phyloP scores from a whole-genome alignment of 2,113 vertebrate genomes.

The Tragelaphus buxtoni region DNA sequence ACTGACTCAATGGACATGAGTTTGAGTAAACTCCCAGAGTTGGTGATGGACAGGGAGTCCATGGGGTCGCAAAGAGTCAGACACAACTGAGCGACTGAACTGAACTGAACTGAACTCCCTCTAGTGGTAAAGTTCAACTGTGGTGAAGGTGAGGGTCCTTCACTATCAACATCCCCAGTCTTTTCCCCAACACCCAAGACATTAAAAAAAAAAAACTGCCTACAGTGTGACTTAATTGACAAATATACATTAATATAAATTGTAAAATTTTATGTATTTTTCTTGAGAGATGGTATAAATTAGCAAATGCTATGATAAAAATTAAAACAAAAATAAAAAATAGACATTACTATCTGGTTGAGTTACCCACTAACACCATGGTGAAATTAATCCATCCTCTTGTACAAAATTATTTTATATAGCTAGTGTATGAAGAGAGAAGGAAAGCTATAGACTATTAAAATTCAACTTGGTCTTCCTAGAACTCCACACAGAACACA shows the following conservation, averaged over 20 bases:
- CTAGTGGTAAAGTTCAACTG: neutral
- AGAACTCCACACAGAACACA: neutral
- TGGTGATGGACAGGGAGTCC: neutral
- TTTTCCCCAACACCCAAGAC: neutral
- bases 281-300: conserved; percentile 1
- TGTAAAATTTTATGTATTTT: neutral
- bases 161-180: neutral
- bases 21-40: neutral
- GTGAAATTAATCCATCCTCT: neutral
- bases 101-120: neutral
- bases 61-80: neutral
- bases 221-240: neutral
- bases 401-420: neutral
- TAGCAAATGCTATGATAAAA: neutral
- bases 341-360: neutral
- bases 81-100: neutral
- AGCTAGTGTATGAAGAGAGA: neutral
- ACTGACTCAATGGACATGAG: neutral
- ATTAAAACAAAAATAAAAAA: neutral
- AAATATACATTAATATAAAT: neutral
- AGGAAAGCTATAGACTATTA: neutral
- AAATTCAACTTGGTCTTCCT: neutral
- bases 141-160: neutral
- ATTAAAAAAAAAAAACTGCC: neutral
- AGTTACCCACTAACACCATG: neutral